Conservation (phyloP, 2,888 invertebrate species). For the Torymus tubicola region DNA sequence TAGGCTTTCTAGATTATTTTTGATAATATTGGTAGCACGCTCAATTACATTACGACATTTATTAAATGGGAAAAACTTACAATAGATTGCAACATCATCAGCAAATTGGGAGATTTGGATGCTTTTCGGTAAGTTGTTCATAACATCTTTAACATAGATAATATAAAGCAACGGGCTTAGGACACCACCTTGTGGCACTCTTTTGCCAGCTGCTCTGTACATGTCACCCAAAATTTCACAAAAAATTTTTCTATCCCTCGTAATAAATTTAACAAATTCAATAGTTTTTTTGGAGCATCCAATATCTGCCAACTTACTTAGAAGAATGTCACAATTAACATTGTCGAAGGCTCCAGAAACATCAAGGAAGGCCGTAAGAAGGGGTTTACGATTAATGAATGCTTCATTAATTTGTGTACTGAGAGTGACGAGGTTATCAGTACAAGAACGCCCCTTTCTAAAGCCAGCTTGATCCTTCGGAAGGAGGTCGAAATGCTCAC, state of each 20-base stretch:
- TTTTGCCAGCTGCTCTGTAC: neutral
- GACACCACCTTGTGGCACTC: no score
- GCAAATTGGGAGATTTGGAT: no score
- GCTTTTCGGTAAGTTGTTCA: no score
- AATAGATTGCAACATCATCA: no score
- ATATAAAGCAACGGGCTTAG: no score
- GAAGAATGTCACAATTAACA: neutral
- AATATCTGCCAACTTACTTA: neutral
- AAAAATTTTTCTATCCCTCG: neutral
- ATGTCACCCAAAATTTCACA: conserved; percentile 30
- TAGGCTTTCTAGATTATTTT: neutral
- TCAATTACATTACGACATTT: neutral
- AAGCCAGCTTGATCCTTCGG: neutral
- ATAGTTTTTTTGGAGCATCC: conserved; percentile 7
- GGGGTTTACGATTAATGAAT: neutral
- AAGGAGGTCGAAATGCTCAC: neutral
- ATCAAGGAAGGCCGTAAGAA: conserved; percentile 6
- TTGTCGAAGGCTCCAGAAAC: neutral
- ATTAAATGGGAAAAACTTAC: neutral
- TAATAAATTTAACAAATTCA: neutral
- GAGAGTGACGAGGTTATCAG: conserved; percentile 1
- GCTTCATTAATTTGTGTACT: neutral
- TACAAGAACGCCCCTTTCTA: neutral
- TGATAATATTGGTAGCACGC: neutral
- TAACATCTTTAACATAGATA: no score